phyloP scores from a whole-genome alignment of 2,797 vertebrate genomes.

The Lithobates pipiens region DNA sequence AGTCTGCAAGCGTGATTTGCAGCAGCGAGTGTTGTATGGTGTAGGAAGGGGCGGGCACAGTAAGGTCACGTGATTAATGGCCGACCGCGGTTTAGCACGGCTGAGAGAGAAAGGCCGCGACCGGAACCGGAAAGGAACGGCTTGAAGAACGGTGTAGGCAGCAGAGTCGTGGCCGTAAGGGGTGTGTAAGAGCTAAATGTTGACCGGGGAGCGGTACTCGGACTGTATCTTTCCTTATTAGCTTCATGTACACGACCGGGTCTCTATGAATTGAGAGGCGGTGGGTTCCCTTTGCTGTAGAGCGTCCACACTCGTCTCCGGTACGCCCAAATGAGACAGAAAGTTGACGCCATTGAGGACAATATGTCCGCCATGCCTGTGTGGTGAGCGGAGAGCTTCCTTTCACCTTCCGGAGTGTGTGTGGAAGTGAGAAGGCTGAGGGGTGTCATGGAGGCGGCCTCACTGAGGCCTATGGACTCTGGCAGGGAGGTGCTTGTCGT shows the following conservation, averaged over 20 bases:
- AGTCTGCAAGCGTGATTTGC: background rate
- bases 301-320: background rate
- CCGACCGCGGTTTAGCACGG: slow-evolving; percentile 31
- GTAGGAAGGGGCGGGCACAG: slow-evolving; percentile 9
- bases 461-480: too few species aligned
- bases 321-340: too few species aligned
- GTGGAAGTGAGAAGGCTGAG: too few species aligned
- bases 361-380: too few species aligned
- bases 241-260: background rate
- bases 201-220: background rate
- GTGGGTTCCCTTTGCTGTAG: too few species aligned
- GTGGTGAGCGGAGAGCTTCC: too few species aligned
- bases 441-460: too few species aligned
- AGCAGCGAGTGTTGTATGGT: background rate
- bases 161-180: slow-evolving; percentile 21
- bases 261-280: too few species aligned
- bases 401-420: too few species aligned
- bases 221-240: background rate
- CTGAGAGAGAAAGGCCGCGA: slow-evolving; percentile 15
- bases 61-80: slow-evolving; percentile 41
- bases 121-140: slow-evolving; percentile 38
- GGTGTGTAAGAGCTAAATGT: slow-evolving; percentile 11
- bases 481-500: too few species aligned
- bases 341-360: too few species aligned
- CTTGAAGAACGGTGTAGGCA: slow-evolving; percentile 4